A percentile compares a stretch with the other conserved stretches of the same genome.
Evolutionary conservation across 2,888 invertebrate genomes (phyloP).

Genomic region (Epistrophe grossulariae): DNA sequence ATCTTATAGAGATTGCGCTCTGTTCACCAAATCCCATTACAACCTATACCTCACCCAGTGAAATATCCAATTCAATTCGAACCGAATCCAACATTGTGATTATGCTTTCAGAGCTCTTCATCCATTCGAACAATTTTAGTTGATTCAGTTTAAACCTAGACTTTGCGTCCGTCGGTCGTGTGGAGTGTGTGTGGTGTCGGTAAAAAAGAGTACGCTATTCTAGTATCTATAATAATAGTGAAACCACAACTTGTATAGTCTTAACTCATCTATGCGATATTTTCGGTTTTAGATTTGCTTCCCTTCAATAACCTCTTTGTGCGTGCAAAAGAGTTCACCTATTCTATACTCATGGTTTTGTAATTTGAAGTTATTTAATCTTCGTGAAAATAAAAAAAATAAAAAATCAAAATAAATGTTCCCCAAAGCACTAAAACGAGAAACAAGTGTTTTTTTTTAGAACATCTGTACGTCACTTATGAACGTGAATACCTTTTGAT

Average conservation of each 20-base stretch:
- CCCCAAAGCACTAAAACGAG: conserved; percentile 5
- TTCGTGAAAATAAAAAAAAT: conserved; percentile 39
- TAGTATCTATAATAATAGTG: conserved; percentile 6
- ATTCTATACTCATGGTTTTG: conserved; percentile 4
- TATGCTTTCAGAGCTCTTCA: conserved; percentile 1
- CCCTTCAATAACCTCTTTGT: conserved; percentile 29
- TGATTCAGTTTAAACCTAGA: conserved; percentile 63
- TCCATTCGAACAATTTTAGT: conserved; percentile 53
- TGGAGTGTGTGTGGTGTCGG: conserved; percentile 32
- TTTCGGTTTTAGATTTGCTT: conserved; percentile 47
- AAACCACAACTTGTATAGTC: conserved; percentile 26
- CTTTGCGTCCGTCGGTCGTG: conserved; percentile 66
- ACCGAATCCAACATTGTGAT: conserved; percentile 20
- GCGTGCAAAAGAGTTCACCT: conserved; percentile 32
- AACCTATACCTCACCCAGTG: neutral
- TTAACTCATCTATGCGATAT: conserved; percentile 24
- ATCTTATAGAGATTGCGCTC: conserved; percentile 40
- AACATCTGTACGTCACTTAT: no score
- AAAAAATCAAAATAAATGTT: conserved; percentile 41
- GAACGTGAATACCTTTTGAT: conserved; percentile 18
- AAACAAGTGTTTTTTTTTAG: neutral
- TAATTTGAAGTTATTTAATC: neutral
- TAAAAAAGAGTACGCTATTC: conserved; percentile 2
- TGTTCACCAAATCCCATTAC: neutral
- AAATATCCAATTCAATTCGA: conserved; percentile 18